A percentile compares a stretch with the other conserved stretches of the same genome.
Evolutionary conservation across 1,140 invertebrate species (phyloP).

Genomic region (Trialeurodes vaporariorum): DNA sequence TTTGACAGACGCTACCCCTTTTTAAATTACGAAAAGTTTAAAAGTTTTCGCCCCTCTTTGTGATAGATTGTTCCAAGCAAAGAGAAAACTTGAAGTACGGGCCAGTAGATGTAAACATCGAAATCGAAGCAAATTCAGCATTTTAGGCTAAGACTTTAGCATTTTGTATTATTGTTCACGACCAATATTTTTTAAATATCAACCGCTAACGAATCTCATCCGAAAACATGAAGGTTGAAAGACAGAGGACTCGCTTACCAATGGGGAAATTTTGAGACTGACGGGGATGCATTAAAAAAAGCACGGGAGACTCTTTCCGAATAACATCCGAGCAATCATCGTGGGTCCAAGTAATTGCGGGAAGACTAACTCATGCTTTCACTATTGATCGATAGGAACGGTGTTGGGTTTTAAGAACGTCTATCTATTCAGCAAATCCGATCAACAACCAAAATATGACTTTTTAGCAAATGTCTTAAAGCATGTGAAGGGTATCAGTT

Average conservation of each 20-base stretch:
- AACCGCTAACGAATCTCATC: slow-evolving; percentile 22
- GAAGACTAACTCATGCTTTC: slow-evolving; percentile 32
- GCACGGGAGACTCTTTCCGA: slow-evolving; percentile 21
- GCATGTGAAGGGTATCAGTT: slow-evolving; percentile 18
- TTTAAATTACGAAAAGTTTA: slow-evolving; percentile 19
- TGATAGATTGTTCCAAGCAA: slow-evolving; percentile 30
- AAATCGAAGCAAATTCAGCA: slow-evolving; percentile 23
- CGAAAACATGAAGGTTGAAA: background rate
- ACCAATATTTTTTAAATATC: slow-evolving; percentile 26
- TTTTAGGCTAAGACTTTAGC: slow-evolving; percentile 27
- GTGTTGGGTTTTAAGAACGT: slow-evolving; percentile 32
- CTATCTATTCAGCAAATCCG: slow-evolving; percentile 33
- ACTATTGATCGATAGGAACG: slow-evolving; percentile 27
- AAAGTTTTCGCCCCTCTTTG: slow-evolving; percentile 21
- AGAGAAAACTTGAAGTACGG: slow-evolving; percentile 26
- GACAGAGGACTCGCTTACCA: background rate
- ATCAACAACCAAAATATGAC: slow-evolving; percentile 30
- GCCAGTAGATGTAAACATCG: slow-evolving; percentile 26
- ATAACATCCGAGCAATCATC: slow-evolving; percentile 26
- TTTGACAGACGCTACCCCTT: slow-evolving; percentile 13
- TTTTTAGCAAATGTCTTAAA: slow-evolving; percentile 25
- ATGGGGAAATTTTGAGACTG: background rate
- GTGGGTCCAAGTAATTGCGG: slow-evolving; percentile 28
- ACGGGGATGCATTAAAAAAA: background rate
- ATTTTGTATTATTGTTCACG: slow-evolving; percentile 30